Conservation (phyloP, 2,888 invertebrate genomes). For the Dyspetes luteomarginatus region DNA sequence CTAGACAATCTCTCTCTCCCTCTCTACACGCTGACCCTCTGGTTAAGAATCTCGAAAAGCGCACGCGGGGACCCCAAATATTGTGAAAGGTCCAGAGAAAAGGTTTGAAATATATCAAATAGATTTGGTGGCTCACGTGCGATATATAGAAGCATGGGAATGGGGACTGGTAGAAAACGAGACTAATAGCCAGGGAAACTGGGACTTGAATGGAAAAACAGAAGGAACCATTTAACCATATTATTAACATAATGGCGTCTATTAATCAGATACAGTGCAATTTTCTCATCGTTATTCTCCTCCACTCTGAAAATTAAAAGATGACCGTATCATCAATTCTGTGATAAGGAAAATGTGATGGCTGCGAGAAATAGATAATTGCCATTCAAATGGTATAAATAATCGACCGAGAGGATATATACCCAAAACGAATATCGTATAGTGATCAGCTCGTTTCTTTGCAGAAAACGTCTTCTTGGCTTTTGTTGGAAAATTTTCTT, state of each 20-base stretch:
- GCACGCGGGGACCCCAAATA: constrained; percentile 80
- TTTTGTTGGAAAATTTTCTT: constrained; percentile 22
- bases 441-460: no score
- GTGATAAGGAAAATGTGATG: no score
- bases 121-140: constrained; percentile 76
- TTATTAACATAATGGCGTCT: no score
- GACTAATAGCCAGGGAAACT: constrained; percentile 43
- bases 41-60: constrained; percentile 44
- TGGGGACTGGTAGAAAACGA: constrained; percentile 22
- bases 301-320: no score
- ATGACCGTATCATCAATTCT: no score
- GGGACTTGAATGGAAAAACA: constrained; percentile 7
- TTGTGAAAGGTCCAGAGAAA: constrained; percentile 83
- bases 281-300: no score
- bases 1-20: constrained; percentile 53
- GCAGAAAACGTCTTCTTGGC: background rate
- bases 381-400: no score
- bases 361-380: no score
- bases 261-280: no score
- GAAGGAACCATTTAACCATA: background rate
- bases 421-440: no score
- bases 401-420: no score
- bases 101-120: constrained; percentile 82
- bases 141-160: constrained; percentile 41
- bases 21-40: constrained; percentile 30